Conservation (phyloP, 2,113 vertebrate genomes). For the Mirza zaza region DNA sequence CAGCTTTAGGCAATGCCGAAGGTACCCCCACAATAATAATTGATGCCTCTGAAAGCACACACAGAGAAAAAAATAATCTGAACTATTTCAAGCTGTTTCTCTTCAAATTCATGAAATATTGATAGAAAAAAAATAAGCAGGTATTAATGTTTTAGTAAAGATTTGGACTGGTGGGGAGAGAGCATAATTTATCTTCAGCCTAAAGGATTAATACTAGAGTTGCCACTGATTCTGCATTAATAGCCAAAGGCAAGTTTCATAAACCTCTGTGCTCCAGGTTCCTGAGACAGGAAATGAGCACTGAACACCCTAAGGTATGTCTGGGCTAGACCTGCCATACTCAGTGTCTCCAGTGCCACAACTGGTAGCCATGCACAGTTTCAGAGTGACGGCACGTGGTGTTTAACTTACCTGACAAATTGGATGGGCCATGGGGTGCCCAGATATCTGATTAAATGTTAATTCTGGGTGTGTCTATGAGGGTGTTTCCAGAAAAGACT, state of each 20-base stretch:
- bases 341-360: not conserved
- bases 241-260: not conserved
- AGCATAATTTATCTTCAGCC: constrained; percentile 62
- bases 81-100: constrained; percentile 74
- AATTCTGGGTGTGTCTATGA: not conserved
- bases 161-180: constrained; percentile 41
- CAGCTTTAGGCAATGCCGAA: constrained; percentile 62
- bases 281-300: not conserved
- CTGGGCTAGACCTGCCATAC: not conserved
- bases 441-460: not conserved
- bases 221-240: not conserved
- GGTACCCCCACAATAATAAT: constrained; percentile 64
- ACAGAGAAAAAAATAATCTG: constrained; percentile 55
- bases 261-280: not conserved
- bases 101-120: constrained; percentile 74
- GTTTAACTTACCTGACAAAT: not conserved
- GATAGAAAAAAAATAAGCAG: constrained; percentile 75
- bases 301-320: not conserved
- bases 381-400: not conserved
- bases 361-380: not conserved
- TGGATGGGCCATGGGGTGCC: not conserved
- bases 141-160: constrained; percentile 73
- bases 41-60: constrained; percentile 61
- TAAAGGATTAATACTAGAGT: constrained; percentile 48
- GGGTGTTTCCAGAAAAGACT: not conserved